Conservation (phyloP, 2,797 vertebrate species). For the Choloepus didactylus region DNA sequence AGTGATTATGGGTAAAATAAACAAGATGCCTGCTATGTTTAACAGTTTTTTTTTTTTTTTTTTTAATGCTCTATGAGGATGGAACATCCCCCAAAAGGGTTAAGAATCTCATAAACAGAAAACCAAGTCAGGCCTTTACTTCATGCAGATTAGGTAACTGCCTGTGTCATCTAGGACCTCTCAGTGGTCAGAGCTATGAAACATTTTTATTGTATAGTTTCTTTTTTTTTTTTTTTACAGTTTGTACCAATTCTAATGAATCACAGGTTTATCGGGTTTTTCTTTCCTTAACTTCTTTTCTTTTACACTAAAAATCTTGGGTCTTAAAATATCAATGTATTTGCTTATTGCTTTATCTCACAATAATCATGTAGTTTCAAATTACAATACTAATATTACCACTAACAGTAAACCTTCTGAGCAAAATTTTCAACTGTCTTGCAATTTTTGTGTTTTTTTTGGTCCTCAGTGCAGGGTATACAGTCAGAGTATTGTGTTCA, state of each 20-base stretch:
- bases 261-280: neutral
- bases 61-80: neutral
- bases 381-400: neutral
- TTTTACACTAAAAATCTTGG: conserved; percentile 16
- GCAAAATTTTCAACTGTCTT: neutral
- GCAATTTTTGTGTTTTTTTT: neutral
- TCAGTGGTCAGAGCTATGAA: neutral
- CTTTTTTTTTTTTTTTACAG: neutral
- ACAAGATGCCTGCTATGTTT: neutral
- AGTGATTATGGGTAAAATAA: neutral
- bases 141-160: neutral
- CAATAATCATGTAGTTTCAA: neutral
- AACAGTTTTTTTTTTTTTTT: neutral
- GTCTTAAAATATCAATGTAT: conserved; percentile 6
- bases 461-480: neutral
- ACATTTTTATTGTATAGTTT: neutral
- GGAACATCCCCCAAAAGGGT: neutral
- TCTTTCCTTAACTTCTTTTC: conserved; percentile 22
- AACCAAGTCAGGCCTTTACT: neutral
- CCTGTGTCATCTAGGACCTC: neutral
- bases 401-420: neutral
- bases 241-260: neutral
- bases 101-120: conserved; percentile 5
- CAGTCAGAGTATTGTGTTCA: neutral
- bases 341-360: neutral